Conservation (phyloP, 2,113 vertebrate genomes). For the Phyllostomus discolor region DNA sequence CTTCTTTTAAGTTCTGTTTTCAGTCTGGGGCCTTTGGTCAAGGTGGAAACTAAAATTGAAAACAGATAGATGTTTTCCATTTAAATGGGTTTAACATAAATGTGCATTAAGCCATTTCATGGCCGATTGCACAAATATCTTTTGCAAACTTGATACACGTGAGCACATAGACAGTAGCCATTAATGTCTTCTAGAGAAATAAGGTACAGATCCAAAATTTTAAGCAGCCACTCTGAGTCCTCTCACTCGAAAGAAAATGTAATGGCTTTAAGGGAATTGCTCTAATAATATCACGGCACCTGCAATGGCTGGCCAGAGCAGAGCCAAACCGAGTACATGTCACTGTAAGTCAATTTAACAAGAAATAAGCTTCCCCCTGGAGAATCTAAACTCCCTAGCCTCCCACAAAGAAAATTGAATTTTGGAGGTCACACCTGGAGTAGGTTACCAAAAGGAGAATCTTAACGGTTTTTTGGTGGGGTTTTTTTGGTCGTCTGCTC, state of each 20-base stretch:
- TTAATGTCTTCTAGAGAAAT: constrained; percentile 64
- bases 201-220: constrained; percentile 33
- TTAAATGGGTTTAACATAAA: constrained; percentile 67
- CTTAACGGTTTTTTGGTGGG: constrained; percentile 17
- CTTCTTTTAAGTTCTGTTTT: constrained; percentile 57
- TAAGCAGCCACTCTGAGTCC: constrained; percentile 34
- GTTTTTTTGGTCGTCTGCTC: neutral
- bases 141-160: constrained; percentile 66
- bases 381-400: constrained; percentile 58
- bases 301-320: constrained; percentile 50
- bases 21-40: constrained; percentile 39
- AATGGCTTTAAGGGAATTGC: constrained; percentile 61
- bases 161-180: constrained; percentile 54
- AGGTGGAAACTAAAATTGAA: constrained; percentile 65
- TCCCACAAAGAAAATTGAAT: constrained; percentile 73
- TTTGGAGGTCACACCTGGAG: constrained; percentile 69
- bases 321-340: constrained; percentile 37
- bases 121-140: constrained; percentile 65
- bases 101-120: constrained; percentile 64
- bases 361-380: constrained; percentile 64
- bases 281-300: constrained; percentile 53
- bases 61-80: constrained; percentile 71
- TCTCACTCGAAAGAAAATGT: constrained; percentile 53
- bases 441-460: constrained; percentile 50
- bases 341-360: constrained; percentile 60